These are phyloP conservation scores for Drosophila bunnanda DNA, from an alignment of 2,888 invertebrate genomes.

Conservation along the genomic window DNA sequence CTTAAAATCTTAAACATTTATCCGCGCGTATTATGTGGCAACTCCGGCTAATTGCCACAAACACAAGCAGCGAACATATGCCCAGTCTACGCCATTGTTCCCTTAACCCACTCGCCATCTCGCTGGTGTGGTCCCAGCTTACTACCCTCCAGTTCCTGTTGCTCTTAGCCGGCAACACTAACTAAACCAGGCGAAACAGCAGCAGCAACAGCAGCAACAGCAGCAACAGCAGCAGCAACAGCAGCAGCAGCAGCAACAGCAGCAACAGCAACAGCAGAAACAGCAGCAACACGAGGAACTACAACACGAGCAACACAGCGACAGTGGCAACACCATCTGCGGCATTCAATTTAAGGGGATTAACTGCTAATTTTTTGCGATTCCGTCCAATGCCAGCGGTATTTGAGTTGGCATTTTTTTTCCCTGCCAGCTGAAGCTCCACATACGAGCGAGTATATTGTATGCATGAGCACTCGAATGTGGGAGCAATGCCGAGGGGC, in stretches of 20 bases:
- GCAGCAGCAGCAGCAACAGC: slow-evolving; percentile 41
- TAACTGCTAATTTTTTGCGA: slow-evolving; percentile 83
- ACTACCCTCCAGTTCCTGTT: slow-evolving; percentile 28
- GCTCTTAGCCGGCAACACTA: slow-evolving; percentile 19
- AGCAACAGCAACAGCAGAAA: slow-evolving; percentile 44
- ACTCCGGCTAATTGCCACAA: slow-evolving; percentile 82
- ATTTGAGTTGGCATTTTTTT: slow-evolving; percentile 43
- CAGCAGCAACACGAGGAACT: neutral
- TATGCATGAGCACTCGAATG: slow-evolving; percentile 31
- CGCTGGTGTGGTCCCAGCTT: neutral
- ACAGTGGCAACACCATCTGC: slow-evolving; percentile 73
- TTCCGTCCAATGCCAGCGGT: slow-evolving; percentile 74
- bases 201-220: neutral
- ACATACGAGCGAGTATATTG: slow-evolving; percentile 1
- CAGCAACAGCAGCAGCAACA: slow-evolving; percentile 3
- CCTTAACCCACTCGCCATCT: slow-evolving; percentile 1
- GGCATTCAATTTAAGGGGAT: slow-evolving; percentile 84
- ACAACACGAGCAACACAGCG: slow-evolving; percentile 29
- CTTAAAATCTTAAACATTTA: slow-evolving; percentile 83
- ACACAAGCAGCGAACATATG: slow-evolving; percentile 36
- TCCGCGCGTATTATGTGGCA: slow-evolving; percentile 83
- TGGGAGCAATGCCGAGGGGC: slow-evolving; percentile 36
- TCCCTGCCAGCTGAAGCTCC: slow-evolving; percentile 2
- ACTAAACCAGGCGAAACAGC: slow-evolving; percentile 21
- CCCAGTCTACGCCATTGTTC: neutral